A percentile compares a stretch with the other conserved stretches of the same genome.
These are phyloP conservation scores for Anarsia innoxiella DNA, from an alignment of 2,888 invertebrate species.

Conservation along the genomic window DNA sequence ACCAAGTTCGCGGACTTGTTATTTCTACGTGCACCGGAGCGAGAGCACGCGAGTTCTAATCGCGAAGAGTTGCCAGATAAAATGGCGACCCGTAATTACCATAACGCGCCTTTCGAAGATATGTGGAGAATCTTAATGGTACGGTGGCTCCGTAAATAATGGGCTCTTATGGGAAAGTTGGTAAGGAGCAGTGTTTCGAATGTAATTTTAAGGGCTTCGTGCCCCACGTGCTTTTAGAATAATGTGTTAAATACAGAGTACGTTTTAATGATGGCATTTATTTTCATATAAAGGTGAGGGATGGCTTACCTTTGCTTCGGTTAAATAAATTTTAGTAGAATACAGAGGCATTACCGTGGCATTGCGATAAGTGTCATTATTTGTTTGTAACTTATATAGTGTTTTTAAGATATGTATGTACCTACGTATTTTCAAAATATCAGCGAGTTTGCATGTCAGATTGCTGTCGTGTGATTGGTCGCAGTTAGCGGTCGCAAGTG, in stretches of 20 bases:
- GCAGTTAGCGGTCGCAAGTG: no score
- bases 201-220: conserved; percentile 71
- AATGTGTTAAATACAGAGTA: conserved; percentile 59
- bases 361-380: no score
- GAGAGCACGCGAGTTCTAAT: conserved; percentile 54
- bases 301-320: conserved; percentile 18
- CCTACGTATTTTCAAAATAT: no score
- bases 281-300: conserved; percentile 36
- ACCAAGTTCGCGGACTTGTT: conserved; percentile 71
- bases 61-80: conserved; percentile 69
- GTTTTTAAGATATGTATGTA: no score
- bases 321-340: no score
- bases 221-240: conserved; percentile 69
- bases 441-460: no score
- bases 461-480: no score
- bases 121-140: conserved; percentile 75
- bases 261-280: conserved; percentile 50
- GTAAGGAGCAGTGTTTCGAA: conserved; percentile 72
- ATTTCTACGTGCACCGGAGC: conserved; percentile 61
- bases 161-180: conserved; percentile 75
- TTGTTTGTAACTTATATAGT: no score
- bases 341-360: no score
- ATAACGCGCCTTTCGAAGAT: conserved; percentile 73
- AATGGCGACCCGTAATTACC: conserved; percentile 75
- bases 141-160: conserved; percentile 73